Evolutionary conservation across 2,113 vertebrate genomes (phyloP).

Genomic region (Desmodus rotundus): DNA sequence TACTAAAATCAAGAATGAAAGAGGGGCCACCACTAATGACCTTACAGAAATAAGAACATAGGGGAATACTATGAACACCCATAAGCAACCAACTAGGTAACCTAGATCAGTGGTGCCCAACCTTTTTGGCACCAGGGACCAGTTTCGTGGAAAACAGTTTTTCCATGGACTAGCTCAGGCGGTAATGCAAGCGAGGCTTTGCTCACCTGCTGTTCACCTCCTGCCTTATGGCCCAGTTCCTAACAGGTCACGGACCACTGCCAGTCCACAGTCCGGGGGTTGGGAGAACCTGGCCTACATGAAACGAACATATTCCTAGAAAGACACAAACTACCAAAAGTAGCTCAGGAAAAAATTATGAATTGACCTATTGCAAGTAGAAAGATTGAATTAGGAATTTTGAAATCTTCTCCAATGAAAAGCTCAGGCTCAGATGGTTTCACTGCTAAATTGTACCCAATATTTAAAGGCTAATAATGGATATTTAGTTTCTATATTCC

Average conservation of each 20-base stretch:
- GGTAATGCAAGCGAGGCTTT: too few relatives aligned
- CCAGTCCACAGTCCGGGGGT: too few relatives aligned
- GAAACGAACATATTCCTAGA: background rate
- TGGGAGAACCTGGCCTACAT: background rate
- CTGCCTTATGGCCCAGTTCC: too few relatives aligned
- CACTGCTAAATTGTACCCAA: background rate
- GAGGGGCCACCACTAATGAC: background rate
- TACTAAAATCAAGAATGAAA: background rate
- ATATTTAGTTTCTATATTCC: background rate
- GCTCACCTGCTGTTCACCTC: too few relatives aligned
- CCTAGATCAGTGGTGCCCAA: background rate
- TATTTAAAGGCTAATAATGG: background rate
- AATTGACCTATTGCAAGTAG: background rate
- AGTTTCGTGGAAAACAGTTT: too few relatives aligned
- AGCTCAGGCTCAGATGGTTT: background rate
- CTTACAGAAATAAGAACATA: background rate
- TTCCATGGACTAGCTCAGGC: too few relatives aligned
- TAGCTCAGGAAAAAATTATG: background rate
- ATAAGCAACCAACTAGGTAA: background rate
- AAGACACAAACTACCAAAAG: background rate
- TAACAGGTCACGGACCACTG: too few relatives aligned
- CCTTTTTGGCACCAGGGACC: too few relatives aligned
- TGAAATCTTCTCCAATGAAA: background rate
- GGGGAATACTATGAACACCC: background rate
- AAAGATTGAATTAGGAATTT: background rate